Percentiles rank a stretch among this genome's conserved stretches.
phyloP scores from a whole-genome alignment of 2,797 vertebrate genomes.

The Agapornis canus region DNA sequence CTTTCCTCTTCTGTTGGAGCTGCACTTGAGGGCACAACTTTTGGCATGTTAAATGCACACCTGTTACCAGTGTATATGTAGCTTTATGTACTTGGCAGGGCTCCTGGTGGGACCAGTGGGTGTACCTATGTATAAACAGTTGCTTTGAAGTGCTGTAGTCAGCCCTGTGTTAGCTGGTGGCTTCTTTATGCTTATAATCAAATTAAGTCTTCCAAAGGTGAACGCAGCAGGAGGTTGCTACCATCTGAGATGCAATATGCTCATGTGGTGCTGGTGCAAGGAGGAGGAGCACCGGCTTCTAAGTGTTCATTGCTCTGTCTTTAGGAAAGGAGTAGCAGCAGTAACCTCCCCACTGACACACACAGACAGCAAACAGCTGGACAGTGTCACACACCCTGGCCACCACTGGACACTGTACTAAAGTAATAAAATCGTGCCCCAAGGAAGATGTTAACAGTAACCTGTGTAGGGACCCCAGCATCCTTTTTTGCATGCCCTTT shows the following conservation, averaged over 20 bases:
- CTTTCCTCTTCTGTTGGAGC: background rate
- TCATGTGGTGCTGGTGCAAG: background rate
- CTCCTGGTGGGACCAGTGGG: background rate
- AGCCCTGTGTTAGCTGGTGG: background rate
- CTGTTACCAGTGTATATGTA: background rate
- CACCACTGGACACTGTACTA: background rate
- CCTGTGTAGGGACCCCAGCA: background rate
- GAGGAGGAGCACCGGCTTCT: fast-evolving
- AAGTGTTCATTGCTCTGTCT: background rate
- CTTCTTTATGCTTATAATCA: background rate
- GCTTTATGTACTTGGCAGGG: background rate
- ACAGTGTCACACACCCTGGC: background rate
- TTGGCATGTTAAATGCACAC: background rate
- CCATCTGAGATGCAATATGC: background rate
- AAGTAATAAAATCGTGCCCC: background rate
- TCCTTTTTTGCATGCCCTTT: background rate
- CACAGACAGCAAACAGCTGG: background rate
- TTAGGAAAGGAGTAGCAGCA: background rate
- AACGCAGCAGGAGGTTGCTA: background rate
- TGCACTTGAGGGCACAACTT: background rate
- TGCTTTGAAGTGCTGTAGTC: background rate
- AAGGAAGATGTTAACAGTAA: background rate
- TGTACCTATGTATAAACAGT: background rate
- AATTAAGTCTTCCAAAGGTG: background rate
- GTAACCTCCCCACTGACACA: background rate